Base-by-base conservation (phyloP, 2,113 vertebrate species). In the Eptesicus fuscus region DNA sequence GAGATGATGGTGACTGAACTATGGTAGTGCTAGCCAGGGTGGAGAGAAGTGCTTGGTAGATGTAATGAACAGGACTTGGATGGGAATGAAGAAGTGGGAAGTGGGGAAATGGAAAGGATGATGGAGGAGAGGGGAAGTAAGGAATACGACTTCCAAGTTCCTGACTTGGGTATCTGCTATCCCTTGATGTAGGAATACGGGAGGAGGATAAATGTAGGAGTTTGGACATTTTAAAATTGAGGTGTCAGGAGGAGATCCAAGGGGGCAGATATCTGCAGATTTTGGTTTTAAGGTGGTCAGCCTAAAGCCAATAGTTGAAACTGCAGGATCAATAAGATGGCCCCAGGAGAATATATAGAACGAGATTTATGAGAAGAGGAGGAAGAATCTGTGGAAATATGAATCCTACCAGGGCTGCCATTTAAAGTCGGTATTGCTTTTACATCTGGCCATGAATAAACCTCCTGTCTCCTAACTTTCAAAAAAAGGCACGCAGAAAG, bases 391-490 rank as follows among this genome's bases (percentile, higher is more conserved):
- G 49, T 76, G 44, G 88, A 96, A 96, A 92, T 32, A 71, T 10
- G 84, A 87, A 69, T 84, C 37, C 77, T 67, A 56, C 44, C 30
- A 63, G 67, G 18, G 44, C 88, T 94, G 37, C 83, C 84, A 20
- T 90, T 94, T 71, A 37, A 85, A 86, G 56, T 25, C 13, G 88
- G 56, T 65, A 69, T 79, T 96, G 90, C 95, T 92, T 94, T 97
- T 96, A 92, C 82, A 92, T 83, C 84, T 82, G 30, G 71, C 56
- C 73, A 56, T 93, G 92, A 97, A 97, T 93, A 85, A 90, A 56
- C 40, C 47, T 83, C 65, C 91, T 94, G 90, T 96, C 83, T 88
- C 56, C 82, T 93, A 87, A 80, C 42, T 93, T 96, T 87, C 80
- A 93, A 90, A 90, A 96, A 95, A 82, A 56, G 83, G 49, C 65